These are phyloP conservation scores for Fragum whitleyi DNA, from an alignment of 2,888 invertebrate genomes.

Conservation along the genomic window DNA sequence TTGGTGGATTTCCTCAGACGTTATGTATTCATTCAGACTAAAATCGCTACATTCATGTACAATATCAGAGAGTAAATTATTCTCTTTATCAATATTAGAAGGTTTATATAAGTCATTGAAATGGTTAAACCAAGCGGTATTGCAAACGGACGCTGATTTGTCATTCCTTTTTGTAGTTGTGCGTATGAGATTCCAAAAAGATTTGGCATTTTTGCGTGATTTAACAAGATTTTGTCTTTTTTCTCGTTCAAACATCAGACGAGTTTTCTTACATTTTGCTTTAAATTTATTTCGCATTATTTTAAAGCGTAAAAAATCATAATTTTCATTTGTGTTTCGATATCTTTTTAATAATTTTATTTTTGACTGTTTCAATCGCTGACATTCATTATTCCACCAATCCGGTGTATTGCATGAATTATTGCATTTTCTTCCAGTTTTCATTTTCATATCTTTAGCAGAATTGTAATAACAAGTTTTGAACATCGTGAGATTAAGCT, in stretches of 20 bases:
- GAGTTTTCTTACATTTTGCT: neutral
- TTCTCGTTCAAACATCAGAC: neutral
- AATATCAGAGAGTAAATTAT: neutral
- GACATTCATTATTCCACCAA: slow-evolving; percentile 12
- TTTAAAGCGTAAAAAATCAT: slow-evolving; percentile 1
- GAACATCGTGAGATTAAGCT: neutral
- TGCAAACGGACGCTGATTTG: neutral
- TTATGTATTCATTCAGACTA: too few species aligned
- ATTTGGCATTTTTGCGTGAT: too few species aligned
- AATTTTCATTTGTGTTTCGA: neutral
- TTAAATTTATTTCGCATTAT: neutral
- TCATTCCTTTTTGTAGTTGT: neutral
- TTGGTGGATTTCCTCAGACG: too few species aligned
- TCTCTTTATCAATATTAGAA: neutral
- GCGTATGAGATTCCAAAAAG: neutral
- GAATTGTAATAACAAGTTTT: too few species aligned
- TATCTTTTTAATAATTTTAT: neutral
- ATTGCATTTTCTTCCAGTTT: too few species aligned
- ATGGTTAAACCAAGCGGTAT: neutral
- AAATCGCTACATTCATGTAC: too few species aligned
- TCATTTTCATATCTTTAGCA: too few species aligned
- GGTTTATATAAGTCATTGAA: neutral
- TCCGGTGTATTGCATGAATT: too few species aligned
- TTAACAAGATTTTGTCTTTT: neutral
- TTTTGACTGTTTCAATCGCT: neutral